phyloP scores from a whole-genome alignment of 2,113 vertebrate genomes.

The Hyperopisus bebe region DNA sequence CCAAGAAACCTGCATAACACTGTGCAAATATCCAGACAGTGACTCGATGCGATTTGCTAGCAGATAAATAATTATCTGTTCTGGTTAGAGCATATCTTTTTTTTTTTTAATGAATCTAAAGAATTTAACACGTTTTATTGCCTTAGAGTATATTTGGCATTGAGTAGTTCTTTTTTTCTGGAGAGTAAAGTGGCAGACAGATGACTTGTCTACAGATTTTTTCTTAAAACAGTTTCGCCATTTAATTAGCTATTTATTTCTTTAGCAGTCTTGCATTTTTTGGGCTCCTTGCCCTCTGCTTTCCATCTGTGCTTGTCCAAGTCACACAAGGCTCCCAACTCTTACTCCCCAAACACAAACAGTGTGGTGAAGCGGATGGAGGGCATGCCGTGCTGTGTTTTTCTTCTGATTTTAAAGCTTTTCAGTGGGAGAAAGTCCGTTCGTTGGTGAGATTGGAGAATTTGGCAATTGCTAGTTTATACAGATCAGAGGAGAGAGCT shows the following conservation, averaged over 20 bases:
- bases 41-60: not conserved
- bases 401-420: not conserved
- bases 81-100: not conserved
- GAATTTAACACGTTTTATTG: not conserved
- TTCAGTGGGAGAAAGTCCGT: not conserved
- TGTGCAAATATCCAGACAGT: not conserved
- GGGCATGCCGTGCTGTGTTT: not conserved
- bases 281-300: not conserved
- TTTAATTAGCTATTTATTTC: not conserved
- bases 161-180: not conserved
- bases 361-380: not conserved
- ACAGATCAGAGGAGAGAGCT: not conserved
- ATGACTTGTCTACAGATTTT: not conserved
- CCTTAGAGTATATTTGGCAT: not conserved
- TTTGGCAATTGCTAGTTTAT: not conserved
- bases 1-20: not conserved
- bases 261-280: not conserved
- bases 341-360: not conserved
- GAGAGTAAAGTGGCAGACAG: not conserved
- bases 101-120: not conserved
- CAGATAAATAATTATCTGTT: not conserved
- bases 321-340: not conserved
- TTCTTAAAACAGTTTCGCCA: not conserved
- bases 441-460: not conserved
- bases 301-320: not conserved